Evolutionary conservation across 2,888 invertebrate species (phyloP).

Genomic region (Tetrapedia diversipes): DNA sequence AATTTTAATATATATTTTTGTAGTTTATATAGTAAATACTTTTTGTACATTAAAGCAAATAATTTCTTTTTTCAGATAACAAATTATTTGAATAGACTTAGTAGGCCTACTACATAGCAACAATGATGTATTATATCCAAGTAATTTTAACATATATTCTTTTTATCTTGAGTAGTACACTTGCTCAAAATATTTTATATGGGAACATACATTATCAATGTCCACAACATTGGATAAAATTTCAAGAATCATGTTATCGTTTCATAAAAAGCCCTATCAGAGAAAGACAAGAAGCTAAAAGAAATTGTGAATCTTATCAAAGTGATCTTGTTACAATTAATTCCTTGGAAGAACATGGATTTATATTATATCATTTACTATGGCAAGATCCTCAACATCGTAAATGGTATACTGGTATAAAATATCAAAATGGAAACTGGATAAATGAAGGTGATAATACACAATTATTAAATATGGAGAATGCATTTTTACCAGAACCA

Average conservation of each 20-base stretch:
- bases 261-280: slow-evolving; percentile 94
- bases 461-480: slow-evolving; percentile 90
- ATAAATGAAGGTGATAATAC: slow-evolving; percentile 93
- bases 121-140: slow-evolving; percentile 42
- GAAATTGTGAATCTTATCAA: slow-evolving; percentile 92
- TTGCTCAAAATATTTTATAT: slow-evolving; percentile 72
- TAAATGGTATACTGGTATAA: slow-evolving; percentile 93
- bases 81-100: slow-evolving; percentile 30
- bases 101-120: not conserved
- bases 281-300: slow-evolving; percentile 91
- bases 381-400: slow-evolving; percentile 93
- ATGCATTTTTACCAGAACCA: slow-evolving; percentile 90
- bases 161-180: not conserved
- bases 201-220: slow-evolving; percentile 84
- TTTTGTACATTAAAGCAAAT: not conserved
- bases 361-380: slow-evolving; percentile 92
- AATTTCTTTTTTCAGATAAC: slow-evolving; percentile 15
- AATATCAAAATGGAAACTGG: slow-evolving; percentile 91
- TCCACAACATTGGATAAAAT: slow-evolving; percentile 94
- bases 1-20: not conserved
- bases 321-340: slow-evolving; percentile 92
- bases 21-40: not conserved
- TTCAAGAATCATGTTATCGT: slow-evolving; percentile 92
- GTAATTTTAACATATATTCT: slow-evolving; percentile 12
- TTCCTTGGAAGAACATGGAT: slow-evolving; percentile 93